Base-by-base conservation (phyloP, 2,888 invertebrate species). In the Campopleginae sp. region DNA sequence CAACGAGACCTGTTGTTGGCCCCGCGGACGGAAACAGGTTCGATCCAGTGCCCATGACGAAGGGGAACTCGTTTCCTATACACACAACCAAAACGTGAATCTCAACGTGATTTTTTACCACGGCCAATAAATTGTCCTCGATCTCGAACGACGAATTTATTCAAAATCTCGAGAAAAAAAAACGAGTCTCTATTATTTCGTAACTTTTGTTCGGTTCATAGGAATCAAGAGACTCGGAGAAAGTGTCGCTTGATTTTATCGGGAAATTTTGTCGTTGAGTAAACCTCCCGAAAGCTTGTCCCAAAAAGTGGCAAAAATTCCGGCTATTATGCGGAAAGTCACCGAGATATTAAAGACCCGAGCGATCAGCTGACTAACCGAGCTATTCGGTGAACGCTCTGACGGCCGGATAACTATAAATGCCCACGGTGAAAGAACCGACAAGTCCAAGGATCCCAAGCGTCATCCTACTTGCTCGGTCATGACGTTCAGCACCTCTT, bases 401-500 rank as follows among this genome's bases (percentile, higher is more conserved):
- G 83, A 80, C 61, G 54, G 82, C 78, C 76, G 76, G 58, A 71
- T 42, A 58, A 54, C 61, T 80, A 80, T 84, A 78, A 86, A 87
- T 88, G 48, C 79, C 17, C 72, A 85, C 80, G 80, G 82, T 75
- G 75, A 86, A 68, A 71, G 71, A 80, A 72, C 80, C 87, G 82
- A 81, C 82, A 88, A 86, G 86, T 86, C 70, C 78, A 84, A 80
- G 82, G 87, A 77, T 84, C 63, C 66, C 61, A 75, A 70, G 54
- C 63, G 75, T 63, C 83, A 84, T 65, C 80, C 84, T 14, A 54
- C 86, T 86, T 91, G 90, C 88, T 91, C 91, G 74, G 89, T 91
- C 89, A 93, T 93, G 93, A 93, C 93, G 85, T 93, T 91, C 88
- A 90, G 93, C 86, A 91, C 92, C 83, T 88, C 92, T 51, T 91